A percentile compares a stretch with the other conserved stretches of the same genome.
phyloP scores from a whole-genome alignment of 2,797 vertebrate species.

The Molossus alvarezi region DNA sequence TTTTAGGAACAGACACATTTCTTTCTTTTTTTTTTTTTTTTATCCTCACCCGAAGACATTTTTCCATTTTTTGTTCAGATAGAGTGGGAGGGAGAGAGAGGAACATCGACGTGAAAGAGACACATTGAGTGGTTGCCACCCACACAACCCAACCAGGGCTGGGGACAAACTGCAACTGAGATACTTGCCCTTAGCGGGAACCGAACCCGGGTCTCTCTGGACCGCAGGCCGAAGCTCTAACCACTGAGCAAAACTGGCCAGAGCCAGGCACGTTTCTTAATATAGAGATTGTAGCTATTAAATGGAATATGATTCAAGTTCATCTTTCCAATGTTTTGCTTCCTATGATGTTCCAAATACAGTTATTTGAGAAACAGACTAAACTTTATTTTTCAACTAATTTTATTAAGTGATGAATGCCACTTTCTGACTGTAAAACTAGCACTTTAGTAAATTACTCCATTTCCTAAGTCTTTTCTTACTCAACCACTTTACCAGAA shows the following conservation, averaged over 20 bases:
- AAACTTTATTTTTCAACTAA: constrained; percentile 80
- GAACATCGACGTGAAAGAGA: too few species aligned
- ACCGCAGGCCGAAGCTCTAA: too few species aligned
- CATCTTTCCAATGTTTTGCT: constrained; percentile 66
- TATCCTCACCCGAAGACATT: too few species aligned
- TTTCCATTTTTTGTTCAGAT: too few species aligned
- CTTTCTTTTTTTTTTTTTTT: too few species aligned
- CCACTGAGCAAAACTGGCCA: not conserved
- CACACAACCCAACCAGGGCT: too few species aligned
- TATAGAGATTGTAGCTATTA: not conserved
- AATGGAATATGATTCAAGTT: constrained; percentile 71
- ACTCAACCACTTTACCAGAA: constrained; percentile 79
- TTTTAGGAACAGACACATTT: constrained; percentile 5
- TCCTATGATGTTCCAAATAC: constrained; percentile 68
- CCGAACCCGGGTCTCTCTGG: too few species aligned
- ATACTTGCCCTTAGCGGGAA: too few species aligned
- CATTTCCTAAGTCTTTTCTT: constrained; percentile 82
- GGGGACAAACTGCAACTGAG: too few species aligned
- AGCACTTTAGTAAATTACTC: constrained; percentile 86
- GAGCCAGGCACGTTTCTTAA: constrained; percentile 26
- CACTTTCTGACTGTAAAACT: constrained; percentile 81
- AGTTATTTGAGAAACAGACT: constrained; percentile 80
- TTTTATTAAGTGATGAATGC: constrained; percentile 85
- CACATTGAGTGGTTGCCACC: too few species aligned
- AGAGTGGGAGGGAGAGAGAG: too few species aligned